Conservation (phyloP, 2,888 invertebrate genomes). For the Drosophila melanosoma region DNA sequence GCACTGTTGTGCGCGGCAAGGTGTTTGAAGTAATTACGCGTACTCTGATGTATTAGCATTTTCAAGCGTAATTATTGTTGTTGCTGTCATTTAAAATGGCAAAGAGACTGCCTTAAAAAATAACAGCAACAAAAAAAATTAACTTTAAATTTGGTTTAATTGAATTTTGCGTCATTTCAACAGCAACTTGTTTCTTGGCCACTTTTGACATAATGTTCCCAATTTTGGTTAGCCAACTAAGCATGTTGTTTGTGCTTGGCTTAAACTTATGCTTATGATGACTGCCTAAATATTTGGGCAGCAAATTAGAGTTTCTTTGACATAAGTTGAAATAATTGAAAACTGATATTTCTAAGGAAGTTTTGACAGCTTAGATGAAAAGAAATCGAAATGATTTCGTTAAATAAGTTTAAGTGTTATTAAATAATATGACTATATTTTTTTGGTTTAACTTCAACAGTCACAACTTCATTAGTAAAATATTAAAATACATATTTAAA, state of each 20-base stretch:
- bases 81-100: conserved; percentile 46
- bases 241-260: background rate
- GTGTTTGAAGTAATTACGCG: conserved; percentile 79
- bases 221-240: conserved; percentile 24
- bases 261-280: background rate
- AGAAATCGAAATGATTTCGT: background rate
- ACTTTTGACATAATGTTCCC: conserved; percentile 26
- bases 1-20: conserved; percentile 52
- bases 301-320: background rate
- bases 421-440: background rate
- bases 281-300: background rate
- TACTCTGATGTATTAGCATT: conserved; percentile 76
- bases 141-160: conserved; percentile 62
- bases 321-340: background rate
- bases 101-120: conserved; percentile 13
- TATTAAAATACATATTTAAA: background rate
- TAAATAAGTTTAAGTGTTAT: background rate
- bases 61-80: conserved; percentile 70
- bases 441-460: background rate
- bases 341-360: background rate
- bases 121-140: conserved; percentile 18
- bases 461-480: background rate
- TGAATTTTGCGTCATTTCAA: conserved; percentile 63
- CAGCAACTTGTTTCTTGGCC: conserved; percentile 25
- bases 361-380: background rate